Evolutionary conservation across 1,140 invertebrate species (phyloP), one percentile per base, ranked within the genome.

Genomic region (Neuroterus valhalla): DNA sequence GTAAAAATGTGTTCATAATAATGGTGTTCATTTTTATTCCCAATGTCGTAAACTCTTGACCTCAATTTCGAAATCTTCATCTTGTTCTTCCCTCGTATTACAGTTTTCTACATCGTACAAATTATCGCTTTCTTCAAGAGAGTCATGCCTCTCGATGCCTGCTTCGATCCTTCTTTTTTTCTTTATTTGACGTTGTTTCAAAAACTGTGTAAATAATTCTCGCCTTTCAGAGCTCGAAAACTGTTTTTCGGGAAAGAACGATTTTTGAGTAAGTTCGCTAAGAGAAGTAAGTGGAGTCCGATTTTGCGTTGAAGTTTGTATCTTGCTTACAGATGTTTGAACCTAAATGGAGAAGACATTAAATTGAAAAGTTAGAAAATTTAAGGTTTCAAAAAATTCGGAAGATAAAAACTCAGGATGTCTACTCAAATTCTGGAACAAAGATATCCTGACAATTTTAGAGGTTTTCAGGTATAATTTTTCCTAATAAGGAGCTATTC

Each of bases 141-240:
- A 67, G 46, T 21, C 11, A 6, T 44, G 11, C n/a, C 14, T 2
- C 23, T 26, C 4, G 10, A 3, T 17, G 52, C 17, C 11, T 72
- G 50, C 71, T 10, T 21, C 10, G 10, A 50, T 73, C 17, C 80
- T 26, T 66, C 38, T 15, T 84, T 77, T 71, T 19, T 77, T 46
- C 21, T 70, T 50, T 45, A 78, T 44, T 78, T 43, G 0, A 23
- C 23, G 52, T 26, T 26, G 21, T 21, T 31, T 66, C 11, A 87
- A 50, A 66, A 85, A 87, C 12, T 85, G 31, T 0, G 46, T n/a
- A 68, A 87, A 84, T 1, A 78, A 15, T 43, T 80, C 2, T 52
- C 62, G 17, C 31, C 82, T 70, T 46, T 85, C 74, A 42, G 70
- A 17, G 1, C 26, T 14, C 8, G 62, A 69, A 15, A 80, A n/a